Conservation (phyloP, 2,113 vertebrate genomes). For the Phalacrocorax pelagicus region DNA sequence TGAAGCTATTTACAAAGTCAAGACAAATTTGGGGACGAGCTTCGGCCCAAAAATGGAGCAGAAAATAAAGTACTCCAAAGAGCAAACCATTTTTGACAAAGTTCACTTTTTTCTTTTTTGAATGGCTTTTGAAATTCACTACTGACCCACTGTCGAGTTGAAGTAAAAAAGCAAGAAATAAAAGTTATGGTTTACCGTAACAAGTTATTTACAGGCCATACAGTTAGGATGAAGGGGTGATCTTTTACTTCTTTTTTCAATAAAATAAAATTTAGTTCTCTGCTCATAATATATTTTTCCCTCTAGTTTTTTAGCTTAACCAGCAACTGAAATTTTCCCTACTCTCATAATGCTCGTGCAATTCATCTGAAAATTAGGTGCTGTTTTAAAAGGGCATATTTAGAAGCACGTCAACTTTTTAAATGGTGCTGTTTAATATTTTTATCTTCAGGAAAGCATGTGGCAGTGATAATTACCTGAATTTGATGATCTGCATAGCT, state of each 20-base stretch:
- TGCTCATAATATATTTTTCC: background rate
- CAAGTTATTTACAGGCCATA: background rate
- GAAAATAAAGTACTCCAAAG: background rate
- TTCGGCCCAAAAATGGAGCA: background rate
- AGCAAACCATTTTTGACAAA: background rate
- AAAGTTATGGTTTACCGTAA: background rate
- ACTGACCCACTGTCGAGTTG: background rate
- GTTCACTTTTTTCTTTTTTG: background rate
- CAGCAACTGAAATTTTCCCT: background rate
- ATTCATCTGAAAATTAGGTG: background rate
- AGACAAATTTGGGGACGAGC: background rate
- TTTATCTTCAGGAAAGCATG: conserved; percentile 2
- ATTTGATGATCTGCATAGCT: background rate
- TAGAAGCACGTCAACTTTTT: background rate
- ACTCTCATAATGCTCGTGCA: background rate
- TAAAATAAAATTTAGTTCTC: background rate
- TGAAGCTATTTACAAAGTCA: background rate
- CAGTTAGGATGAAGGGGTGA: background rate
- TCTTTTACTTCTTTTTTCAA: background rate
- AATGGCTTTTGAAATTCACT: background rate
- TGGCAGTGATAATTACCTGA: background rate
- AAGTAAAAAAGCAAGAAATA: background rate
- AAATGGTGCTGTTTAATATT: background rate
- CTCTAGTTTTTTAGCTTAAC: background rate
- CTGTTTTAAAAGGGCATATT: background rate